Evolutionary conservation across 1,140 invertebrate species (phyloP), one percentile per base, ranked within the genome.

Genomic region (Uloborus diversus): DNA sequence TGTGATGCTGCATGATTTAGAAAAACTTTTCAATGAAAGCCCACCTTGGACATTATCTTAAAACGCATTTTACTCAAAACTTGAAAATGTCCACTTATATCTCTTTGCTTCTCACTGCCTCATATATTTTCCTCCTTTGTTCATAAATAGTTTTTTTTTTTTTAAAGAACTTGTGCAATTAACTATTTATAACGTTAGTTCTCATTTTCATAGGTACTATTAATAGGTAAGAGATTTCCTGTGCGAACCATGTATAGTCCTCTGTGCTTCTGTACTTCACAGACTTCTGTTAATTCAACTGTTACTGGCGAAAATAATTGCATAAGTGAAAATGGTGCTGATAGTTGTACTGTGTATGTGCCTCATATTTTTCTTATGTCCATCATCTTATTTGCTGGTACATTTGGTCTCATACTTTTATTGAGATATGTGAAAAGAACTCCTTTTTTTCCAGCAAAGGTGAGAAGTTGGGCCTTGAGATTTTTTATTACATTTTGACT

Each of bases 351-450:
- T 11, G 23, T 27, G 23, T 68, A 73, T 69, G 76, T 84, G 20
- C 84, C 84, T 33, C 70, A 85, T 73, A 81, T 87, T 42, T 87
- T 86, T 80, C 83, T 87, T 3, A 85, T 88, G 80, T 87, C 86
- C 11, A 32, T 86, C 47, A 76, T 87, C 17, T 76, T 88, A 4
- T 88, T 88, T 66, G 65, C 85, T 35, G 82, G 84, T 17, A 86
- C 87, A n/a, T 88, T 87, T 70, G 69, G 82, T 20, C 75, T 87
- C 13, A 84, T 85, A 57, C 69, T 85, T 25, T 81, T 82, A 5
- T 64, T 88, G 11, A 86, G 86, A 65, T 17, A 82, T 35, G 61
- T 85, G 4, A 82, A 82, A 51, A 83, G 47, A 14, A 82, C 84
- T 20, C 75, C 83, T 17, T 86, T 84, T 69, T 87, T 86, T 51